Evolutionary conservation across 1,140 invertebrate species (phyloP).

Genomic region (Dendroctonus valens): DNA sequence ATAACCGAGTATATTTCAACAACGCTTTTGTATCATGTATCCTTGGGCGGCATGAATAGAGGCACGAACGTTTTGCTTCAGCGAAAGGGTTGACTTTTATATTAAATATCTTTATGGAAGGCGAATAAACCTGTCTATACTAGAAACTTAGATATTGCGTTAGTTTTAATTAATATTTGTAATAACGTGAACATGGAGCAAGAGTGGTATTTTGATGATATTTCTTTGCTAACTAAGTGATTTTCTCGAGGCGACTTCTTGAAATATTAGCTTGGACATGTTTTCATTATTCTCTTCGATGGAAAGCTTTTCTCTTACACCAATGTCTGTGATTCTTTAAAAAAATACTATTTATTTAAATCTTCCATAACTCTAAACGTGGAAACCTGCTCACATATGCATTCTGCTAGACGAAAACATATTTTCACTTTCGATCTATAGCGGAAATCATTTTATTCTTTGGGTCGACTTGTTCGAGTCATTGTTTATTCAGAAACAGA

Average conservation of each 20-base stretch:
- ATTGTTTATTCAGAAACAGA: slow-evolving; percentile 34
- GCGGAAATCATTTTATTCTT: slow-evolving; percentile 20
- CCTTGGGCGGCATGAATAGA: background rate
- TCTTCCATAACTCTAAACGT: background rate
- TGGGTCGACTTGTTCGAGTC: slow-evolving; percentile 14
- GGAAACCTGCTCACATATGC: background rate
- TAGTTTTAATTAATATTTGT: background rate
- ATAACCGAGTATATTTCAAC: slow-evolving; percentile 1
- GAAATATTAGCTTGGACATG: background rate
- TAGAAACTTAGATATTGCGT: background rate
- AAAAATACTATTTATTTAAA: slow-evolving; percentile 2
- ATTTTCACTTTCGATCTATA: background rate
- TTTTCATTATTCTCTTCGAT: background rate
- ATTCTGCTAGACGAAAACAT: background rate
- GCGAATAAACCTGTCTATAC: background rate
- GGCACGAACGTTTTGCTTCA: background rate
- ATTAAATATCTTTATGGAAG: background rate
- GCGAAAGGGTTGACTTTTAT: background rate
- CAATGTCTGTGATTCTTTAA: background rate
- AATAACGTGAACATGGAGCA: too few relatives aligned
- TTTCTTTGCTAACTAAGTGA: too few relatives aligned
- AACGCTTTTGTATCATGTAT: background rate
- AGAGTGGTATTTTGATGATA: too few relatives aligned
- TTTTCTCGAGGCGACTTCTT: too few relatives aligned
- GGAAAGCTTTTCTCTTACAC: background rate